These are phyloP conservation scores for Punctoribates punctum DNA, from an alignment of 2,888 invertebrate genomes.

Conservation along the genomic window DNA sequence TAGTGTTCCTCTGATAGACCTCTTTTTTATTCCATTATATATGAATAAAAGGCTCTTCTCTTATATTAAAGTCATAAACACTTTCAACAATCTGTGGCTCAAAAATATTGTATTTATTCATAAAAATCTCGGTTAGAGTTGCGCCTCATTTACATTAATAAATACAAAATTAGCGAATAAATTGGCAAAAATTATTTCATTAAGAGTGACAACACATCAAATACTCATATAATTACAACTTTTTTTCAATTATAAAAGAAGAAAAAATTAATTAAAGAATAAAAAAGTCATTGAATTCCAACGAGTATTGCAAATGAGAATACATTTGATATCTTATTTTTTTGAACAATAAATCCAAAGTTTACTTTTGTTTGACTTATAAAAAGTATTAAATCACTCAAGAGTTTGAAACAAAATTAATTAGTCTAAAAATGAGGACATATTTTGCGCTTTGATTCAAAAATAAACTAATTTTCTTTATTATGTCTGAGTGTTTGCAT, in stretches of 20 bases:
- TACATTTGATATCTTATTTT: no score
- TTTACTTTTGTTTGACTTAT: neutral
- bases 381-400: neutral
- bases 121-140: neutral
- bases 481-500: neutral
- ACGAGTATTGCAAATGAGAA: no score
- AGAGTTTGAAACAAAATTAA: neutral
- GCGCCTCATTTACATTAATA: neutral
- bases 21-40: neutral
- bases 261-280: neutral
- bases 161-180: neutral
- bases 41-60: neutral
- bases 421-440: neutral
- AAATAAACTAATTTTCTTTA: neutral
- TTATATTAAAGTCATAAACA: slow-evolving; percentile 5
- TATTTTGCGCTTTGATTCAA: neutral
- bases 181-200: neutral
- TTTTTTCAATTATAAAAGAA: neutral
- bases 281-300: no score
- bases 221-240: neutral
- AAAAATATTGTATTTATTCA: neutral
- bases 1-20: neutral
- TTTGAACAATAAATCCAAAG: no score
- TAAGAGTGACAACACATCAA: neutral
- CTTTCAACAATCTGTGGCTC: slow-evolving; percentile 7